phyloP scores from a whole-genome alignment of 2,888 invertebrate species.

The Chrysina gloriosa region DNA sequence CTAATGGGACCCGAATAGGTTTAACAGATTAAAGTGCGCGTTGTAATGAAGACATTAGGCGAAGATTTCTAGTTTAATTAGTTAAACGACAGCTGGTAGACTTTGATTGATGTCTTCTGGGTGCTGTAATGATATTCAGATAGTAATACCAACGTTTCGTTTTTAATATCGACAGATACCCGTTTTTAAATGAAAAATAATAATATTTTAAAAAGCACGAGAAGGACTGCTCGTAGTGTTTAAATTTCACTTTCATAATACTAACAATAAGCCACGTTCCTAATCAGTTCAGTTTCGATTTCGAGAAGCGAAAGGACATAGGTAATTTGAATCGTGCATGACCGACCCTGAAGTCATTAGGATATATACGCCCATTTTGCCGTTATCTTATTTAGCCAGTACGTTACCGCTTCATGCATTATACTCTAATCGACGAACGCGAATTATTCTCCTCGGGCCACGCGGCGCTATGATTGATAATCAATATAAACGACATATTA shows the following conservation, averaged over 20 bases:
- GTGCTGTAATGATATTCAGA: not conserved
- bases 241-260: no score
- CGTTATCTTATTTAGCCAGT: conserved; percentile 38
- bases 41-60: conserved; percentile 9
- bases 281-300: no score
- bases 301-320: no score
- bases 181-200: no score
- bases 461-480: conserved; percentile 59
- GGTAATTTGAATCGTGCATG: conserved; percentile 38
- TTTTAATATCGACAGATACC: no score
- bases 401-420: conserved; percentile 45
- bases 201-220: no score
- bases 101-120: conserved; percentile 5
- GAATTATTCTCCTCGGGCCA: conserved; percentile 49
- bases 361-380: conserved; percentile 9
- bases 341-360: conserved; percentile 35
- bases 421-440: conserved; percentile 52
- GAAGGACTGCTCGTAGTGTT: no score
- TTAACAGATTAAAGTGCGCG: conserved; percentile 13
- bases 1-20: conserved; percentile 8
- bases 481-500: conserved; percentile 64
- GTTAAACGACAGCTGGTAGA: conserved; percentile 6
- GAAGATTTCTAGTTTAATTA: conserved; percentile 19
- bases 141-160: no score
- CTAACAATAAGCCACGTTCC: no score